Evolutionary conservation across 2,888 invertebrate genomes (phyloP), one percentile per base, ranked within the genome.

Genomic region (Cryptosula pallasiana): DNA sequence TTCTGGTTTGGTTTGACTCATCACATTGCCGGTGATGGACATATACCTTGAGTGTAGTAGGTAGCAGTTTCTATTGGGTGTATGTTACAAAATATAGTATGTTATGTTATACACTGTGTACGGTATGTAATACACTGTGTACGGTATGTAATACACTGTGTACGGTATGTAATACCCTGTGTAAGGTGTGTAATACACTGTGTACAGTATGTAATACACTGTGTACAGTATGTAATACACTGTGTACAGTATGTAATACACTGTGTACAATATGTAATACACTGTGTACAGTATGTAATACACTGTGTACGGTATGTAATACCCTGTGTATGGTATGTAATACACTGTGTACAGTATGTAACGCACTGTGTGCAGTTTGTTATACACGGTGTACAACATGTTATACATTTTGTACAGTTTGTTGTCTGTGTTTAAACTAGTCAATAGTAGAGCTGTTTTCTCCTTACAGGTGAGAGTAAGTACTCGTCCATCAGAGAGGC

Each of bases 391-490:
- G 55, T 55, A 45, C 20, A 45, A 13, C 20, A 45, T 45, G 45
- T 45, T 13, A 45, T 45, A 45, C 45, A n/a, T n/a, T n/a, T n/a
- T n/a, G n/a, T n/a, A n/a, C n/a, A n/a, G n/a, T n/a, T n/a, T n/a
- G n/a, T n/a, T n/a, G n/a, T n/a, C n/a, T n/a, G n/a, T n/a, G n/a
- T n/a, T n/a, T n/a, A n/a, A n/a, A n/a, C n/a, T n/a, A n/a, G n/a
- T n/a, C n/a, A n/a, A n/a, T n/a, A n/a, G n/a, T n/a, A n/a, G n/a
- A n/a, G n/a, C n/a, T n/a, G n/a, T n/a, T n/a, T n/a, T 55, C 16
- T 55, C 16, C 25, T 55, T 55, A n/a, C 34, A 63, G 63, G 63
- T 63, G 63, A 63, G n/a, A 63, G 63, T 34, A 63, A 63, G n/a
- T 63, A 63, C 32, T 63, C 63, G 2, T 27, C 63, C 32, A n/a